Evolutionary conservation across 2,888 invertebrate genomes (phyloP).

Genomic region (Lobophora halterata): DNA sequence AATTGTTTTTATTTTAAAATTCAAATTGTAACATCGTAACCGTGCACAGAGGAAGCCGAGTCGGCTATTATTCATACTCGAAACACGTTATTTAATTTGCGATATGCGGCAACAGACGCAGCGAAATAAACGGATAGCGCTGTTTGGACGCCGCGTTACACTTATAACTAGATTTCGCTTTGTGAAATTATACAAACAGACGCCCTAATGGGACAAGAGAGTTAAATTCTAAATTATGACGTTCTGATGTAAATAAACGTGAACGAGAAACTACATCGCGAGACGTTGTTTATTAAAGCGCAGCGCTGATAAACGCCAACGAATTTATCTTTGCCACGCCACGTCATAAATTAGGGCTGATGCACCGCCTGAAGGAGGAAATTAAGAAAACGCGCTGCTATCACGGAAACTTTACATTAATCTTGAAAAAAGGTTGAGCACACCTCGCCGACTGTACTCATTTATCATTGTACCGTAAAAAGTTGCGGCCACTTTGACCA

Average conservation of each 20-base stretch:
- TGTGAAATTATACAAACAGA: conserved; percentile 65
- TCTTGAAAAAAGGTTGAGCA: conserved; percentile 38
- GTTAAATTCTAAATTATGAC: conserved; percentile 65
- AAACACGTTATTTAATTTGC: conserved; percentile 74
- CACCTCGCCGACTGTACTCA: conserved; percentile 22
- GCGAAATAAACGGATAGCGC: conserved; percentile 67
- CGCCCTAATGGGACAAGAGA: conserved; percentile 61
- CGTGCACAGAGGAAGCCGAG: conserved; percentile 38
- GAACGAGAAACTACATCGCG: conserved; percentile 43
- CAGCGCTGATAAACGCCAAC: conserved; percentile 53
- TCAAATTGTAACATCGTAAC: conserved; percentile 44
- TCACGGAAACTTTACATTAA: conserved; percentile 49
- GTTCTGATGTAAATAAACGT: conserved; percentile 38
- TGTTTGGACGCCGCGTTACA: conserved; percentile 60
- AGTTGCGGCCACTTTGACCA: conserved; percentile 54
- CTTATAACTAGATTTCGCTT: conserved; percentile 74
- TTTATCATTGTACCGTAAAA: conserved; percentile 39
- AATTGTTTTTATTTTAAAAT: conserved; percentile 51
- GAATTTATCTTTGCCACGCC: conserved; percentile 59
- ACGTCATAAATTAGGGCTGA: conserved; percentile 59
- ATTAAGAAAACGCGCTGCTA: conserved; percentile 56
- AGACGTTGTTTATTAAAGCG: conserved; percentile 51
- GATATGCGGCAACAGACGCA: conserved; percentile 63
- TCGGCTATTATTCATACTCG: conserved; percentile 58
- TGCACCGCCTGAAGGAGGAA: conserved; percentile 53